These are phyloP conservation scores for Nothoprocta perdicaria DNA, from an alignment of 2,113 vertebrate species.

Conservation along the genomic window DNA sequence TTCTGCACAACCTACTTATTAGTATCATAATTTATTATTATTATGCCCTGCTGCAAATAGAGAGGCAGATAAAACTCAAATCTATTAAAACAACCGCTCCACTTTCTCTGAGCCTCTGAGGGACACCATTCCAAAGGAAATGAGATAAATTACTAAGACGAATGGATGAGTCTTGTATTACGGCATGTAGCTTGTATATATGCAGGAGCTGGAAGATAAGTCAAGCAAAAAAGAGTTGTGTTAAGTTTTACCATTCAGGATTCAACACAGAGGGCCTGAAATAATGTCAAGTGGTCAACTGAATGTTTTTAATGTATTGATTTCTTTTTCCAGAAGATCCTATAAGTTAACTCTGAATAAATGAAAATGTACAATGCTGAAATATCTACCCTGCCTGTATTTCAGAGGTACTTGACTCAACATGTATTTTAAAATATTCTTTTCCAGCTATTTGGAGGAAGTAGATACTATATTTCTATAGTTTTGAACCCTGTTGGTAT, in stretches of 20 bases:
- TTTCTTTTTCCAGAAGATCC: not conserved
- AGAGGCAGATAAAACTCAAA: conserved; percentile 79
- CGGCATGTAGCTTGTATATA: conserved; percentile 13
- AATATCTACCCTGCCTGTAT: not conserved
- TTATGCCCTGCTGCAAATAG: conserved; percentile 73
- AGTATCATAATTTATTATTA: conserved; percentile 83
- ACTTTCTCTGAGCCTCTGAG: conserved; percentile 73
- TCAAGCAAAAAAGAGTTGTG: not conserved
- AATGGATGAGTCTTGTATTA: conserved; percentile 26
- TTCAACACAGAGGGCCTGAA: conserved; percentile 19
- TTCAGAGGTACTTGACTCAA: not conserved
- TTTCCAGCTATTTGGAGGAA: not conserved
- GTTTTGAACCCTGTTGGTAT: not conserved
- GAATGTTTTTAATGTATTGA: conserved; percentile 48
- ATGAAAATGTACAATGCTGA: not conserved
- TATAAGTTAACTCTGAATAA: not conserved
- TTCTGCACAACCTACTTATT: conserved; percentile 80
- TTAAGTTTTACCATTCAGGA: conserved; percentile 53
- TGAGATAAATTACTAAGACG: conserved; percentile 67
- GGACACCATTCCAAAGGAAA: conserved; percentile 68
- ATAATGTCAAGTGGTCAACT: conserved; percentile 60
- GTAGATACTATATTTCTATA: not conserved
- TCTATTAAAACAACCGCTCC: conserved; percentile 77
- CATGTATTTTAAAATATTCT: not conserved
- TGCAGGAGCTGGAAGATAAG: conserved; percentile 52